phyloP scores from a whole-genome alignment of 2,888 invertebrate genomes.

The Serrognathus titanus region DNA sequence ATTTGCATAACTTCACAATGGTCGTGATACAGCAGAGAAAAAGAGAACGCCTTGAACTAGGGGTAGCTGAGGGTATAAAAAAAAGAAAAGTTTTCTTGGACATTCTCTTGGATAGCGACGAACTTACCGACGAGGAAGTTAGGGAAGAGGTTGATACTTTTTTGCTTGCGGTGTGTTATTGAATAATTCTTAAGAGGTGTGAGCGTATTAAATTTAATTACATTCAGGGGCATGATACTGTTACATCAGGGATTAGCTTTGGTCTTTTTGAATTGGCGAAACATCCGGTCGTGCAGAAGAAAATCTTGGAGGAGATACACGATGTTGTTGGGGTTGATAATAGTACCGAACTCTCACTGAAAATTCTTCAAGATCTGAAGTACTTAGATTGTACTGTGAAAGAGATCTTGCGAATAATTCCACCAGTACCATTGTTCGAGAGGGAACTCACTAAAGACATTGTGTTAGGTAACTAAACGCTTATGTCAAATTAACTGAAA shows the following conservation, averaged over 20 bases:
- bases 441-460: slow-evolving; percentile 13
- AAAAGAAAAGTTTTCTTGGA: slow-evolving; percentile 11
- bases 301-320: slow-evolving; percentile 24
- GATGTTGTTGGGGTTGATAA: slow-evolving; percentile 6
- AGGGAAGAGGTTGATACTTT: slow-evolving; percentile 53
- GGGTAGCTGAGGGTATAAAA: slow-evolving; percentile 1
- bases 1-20: slow-evolving; percentile 11
- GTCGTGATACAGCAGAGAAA: slow-evolving; percentile 21
- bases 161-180: slow-evolving; percentile 55
- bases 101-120: slow-evolving; percentile 7
- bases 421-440: slow-evolving; percentile 19
- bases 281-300: slow-evolving; percentile 25
- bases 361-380: slow-evolving; percentile 18
- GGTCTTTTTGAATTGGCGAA: slow-evolving; percentile 20
- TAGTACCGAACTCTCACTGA: background rate
- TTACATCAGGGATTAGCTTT: slow-evolving; percentile 22
- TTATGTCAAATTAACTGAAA: background rate
- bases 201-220: too few relatives aligned
- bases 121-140: slow-evolving; percentile 27
- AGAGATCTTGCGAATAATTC: slow-evolving; percentile 21
- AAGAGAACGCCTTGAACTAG: slow-evolving; percentile 10
- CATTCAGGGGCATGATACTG: slow-evolving; percentile 28
- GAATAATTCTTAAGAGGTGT: background rate
- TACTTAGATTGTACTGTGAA: slow-evolving; percentile 25
- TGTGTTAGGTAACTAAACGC: too few relatives aligned